phyloP scores from a whole-genome alignment of 2,113 vertebrate species.

The Xenopus borealis region DNA sequence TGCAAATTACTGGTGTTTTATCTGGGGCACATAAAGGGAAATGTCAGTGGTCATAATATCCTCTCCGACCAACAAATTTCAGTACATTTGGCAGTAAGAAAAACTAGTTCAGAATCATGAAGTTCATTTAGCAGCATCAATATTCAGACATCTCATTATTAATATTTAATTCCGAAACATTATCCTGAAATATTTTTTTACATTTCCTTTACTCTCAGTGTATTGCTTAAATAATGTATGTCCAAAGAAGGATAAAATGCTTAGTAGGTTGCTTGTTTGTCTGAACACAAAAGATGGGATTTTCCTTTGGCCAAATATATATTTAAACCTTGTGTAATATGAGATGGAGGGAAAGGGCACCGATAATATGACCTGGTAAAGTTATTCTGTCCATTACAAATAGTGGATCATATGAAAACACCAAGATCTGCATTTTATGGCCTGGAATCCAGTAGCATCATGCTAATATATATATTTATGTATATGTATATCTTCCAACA shows the following conservation, averaged over 20 bases:
- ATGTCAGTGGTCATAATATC: not conserved
- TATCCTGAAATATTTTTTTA: slow-evolving; percentile 12
- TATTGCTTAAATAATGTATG: slow-evolving; percentile 35
- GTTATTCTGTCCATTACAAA: too few relatives aligned
- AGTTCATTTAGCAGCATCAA: slow-evolving; percentile 9
- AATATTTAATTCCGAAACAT: slow-evolving; percentile 34
- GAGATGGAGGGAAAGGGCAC: too few relatives aligned
- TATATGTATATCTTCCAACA: too few relatives aligned
- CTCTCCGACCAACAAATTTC: not conserved
- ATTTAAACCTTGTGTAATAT: too few relatives aligned
- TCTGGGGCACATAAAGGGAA: too few relatives aligned
- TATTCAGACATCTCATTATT: slow-evolving; percentile 38
- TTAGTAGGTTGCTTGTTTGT: slow-evolving; percentile 2
- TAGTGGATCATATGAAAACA: too few relatives aligned
- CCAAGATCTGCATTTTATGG: too few relatives aligned
- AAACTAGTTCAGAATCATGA: slow-evolving; percentile 2
- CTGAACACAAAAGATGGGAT: not conserved
- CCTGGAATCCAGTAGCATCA: too few relatives aligned
- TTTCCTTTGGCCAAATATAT: too few relatives aligned
- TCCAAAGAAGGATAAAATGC: slow-evolving; percentile 26
- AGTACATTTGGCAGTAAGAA: not conserved
- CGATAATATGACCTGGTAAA: too few relatives aligned
- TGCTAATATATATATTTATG: too few relatives aligned
- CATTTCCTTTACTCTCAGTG: slow-evolving; percentile 27
- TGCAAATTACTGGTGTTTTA: too few relatives aligned